Conservation (phyloP, 2,113 vertebrate species). For the Salvelinus namaycush region DNA sequence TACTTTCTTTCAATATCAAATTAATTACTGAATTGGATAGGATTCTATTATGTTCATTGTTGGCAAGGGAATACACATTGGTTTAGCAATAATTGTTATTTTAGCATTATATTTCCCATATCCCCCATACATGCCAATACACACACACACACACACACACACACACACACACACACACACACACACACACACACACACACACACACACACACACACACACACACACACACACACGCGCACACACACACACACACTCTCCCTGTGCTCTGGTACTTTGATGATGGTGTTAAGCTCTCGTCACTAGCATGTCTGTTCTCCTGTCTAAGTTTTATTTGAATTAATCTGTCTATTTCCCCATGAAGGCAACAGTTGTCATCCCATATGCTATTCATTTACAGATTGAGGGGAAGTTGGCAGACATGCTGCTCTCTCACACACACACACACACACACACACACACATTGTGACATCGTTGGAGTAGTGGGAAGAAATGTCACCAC, state of each 20-base stretch:
- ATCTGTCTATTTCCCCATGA: background rate
- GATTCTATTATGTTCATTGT: too few species aligned
- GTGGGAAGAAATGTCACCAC: background rate
- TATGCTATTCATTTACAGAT: background rate
- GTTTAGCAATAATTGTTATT: too few species aligned
- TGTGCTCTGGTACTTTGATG: background rate
- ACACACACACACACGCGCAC: background rate
- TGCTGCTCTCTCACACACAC: background rate
- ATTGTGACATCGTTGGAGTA: background rate
- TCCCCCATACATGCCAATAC: background rate
- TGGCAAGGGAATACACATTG: too few species aligned
- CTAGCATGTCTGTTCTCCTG: background rate
- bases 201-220: background rate
- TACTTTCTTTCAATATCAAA: too few species aligned
- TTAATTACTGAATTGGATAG: too few species aligned
- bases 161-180: background rate
- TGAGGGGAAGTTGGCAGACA: background rate
- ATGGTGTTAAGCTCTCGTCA: background rate
- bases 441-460: background rate
- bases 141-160: background rate
- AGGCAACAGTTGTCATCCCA: slow-evolving; percentile 4
- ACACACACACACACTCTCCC: background rate
- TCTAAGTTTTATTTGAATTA: background rate
- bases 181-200: slow-evolving; percentile 6
- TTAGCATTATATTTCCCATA: background rate